Evolutionary conservation across 2,888 invertebrate species (phyloP).

Genomic region (Drosophila pullipes): DNA sequence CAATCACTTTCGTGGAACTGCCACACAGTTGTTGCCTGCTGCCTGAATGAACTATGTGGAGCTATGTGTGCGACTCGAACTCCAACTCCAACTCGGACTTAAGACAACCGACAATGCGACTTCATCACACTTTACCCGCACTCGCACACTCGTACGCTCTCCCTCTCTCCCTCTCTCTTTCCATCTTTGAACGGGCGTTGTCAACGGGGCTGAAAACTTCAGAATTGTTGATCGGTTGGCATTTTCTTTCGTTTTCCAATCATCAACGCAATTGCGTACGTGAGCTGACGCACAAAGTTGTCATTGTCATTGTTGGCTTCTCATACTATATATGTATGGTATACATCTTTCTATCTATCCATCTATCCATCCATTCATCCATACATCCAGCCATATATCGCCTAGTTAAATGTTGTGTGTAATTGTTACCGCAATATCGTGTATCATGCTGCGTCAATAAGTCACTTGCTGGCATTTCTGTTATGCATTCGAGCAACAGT

Average conservation of each 20-base stretch:
- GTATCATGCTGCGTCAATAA: constrained; percentile 77
- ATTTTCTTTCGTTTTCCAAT: constrained; percentile 69
- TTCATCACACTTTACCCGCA: constrained; percentile 6
- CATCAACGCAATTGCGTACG: constrained; percentile 77
- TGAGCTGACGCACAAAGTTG: constrained; percentile 63
- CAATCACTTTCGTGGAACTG: constrained; percentile 80
- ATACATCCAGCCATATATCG: constrained; percentile 25
- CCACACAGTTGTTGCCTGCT: constrained; percentile 25
- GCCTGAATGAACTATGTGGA: constrained; percentile 63
- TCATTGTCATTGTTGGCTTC: constrained; percentile 44
- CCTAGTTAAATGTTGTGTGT: constrained; percentile 44
- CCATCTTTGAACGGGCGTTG: constrained; percentile 55
- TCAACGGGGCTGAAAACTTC: constrained; percentile 45
- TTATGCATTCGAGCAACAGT: constrained; percentile 57
- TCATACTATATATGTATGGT: constrained; percentile 7
- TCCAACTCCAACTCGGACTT: not conserved
- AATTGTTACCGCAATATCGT: constrained; percentile 52
- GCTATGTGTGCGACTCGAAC: constrained; percentile 35
- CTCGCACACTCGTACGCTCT: not conserved
- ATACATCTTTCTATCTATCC: constrained; percentile 1
- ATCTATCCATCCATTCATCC: not conserved
- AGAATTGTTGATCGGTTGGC: constrained; percentile 45
- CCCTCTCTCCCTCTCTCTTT: not conserved
- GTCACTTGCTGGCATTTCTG: constrained; percentile 72
- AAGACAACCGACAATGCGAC: constrained; percentile 6